phyloP scores from a whole-genome alignment of 2,888 invertebrate species.

The Spodoptera exigua region DNA sequence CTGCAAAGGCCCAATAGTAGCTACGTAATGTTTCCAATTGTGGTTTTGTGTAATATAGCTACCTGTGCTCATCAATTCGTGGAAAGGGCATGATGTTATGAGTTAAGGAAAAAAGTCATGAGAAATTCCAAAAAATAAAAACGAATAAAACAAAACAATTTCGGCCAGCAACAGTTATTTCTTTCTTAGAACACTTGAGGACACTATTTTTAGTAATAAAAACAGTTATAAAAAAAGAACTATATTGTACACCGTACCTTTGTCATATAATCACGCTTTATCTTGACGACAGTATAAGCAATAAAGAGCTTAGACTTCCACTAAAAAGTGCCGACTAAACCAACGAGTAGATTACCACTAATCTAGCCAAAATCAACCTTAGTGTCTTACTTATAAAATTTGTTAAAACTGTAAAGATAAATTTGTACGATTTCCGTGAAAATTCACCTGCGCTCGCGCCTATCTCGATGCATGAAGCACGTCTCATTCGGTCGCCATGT shows the following conservation, averaged over 20 bases:
- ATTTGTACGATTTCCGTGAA: slow-evolving; percentile 73
- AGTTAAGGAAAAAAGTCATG: not conserved
- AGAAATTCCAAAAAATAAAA: slow-evolving; percentile 6
- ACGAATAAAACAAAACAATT: slow-evolving; percentile 1
- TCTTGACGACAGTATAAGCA: slow-evolving; percentile 82
- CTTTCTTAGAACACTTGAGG: slow-evolving; percentile 51
- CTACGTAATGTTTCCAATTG: too few species aligned
- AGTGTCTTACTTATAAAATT: slow-evolving; percentile 46
- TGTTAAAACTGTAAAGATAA: slow-evolving; percentile 40
- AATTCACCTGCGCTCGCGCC: slow-evolving; percentile 76
- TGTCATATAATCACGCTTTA: slow-evolving; percentile 71
- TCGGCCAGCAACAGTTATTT: slow-evolving; percentile 39
- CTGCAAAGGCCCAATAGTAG: too few species aligned
- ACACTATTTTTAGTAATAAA: slow-evolving; percentile 65
- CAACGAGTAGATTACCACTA: slow-evolving; percentile 9
- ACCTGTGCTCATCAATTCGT: too few species aligned
- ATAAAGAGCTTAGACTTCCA: slow-evolving; percentile 77
- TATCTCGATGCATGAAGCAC: slow-evolving; percentile 86
- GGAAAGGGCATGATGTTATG: too few species aligned
- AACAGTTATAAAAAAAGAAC: slow-evolving; percentile 61
- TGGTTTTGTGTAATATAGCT: too few species aligned
- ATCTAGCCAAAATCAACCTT: slow-evolving; percentile 57
- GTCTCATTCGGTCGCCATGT: slow-evolving; percentile 77
- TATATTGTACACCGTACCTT: slow-evolving; percentile 71
- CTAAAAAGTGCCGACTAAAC: slow-evolving; percentile 60